A percentile compares a stretch with the other conserved stretches of the same genome.
phyloP scores from a whole-genome alignment of 2,888 invertebrate genomes.

The Rhimphoctona megacephalus region DNA sequence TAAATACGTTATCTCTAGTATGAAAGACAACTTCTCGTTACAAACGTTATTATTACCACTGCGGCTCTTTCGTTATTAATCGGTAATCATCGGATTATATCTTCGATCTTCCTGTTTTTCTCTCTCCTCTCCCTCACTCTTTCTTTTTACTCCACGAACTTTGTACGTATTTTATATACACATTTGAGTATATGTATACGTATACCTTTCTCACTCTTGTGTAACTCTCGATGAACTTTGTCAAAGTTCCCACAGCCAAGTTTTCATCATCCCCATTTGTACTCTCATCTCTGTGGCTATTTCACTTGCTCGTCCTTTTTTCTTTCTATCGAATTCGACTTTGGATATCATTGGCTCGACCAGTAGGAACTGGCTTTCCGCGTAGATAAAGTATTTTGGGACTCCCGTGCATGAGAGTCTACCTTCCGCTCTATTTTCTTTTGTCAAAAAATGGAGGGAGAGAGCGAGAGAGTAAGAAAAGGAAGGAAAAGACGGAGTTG shows the following conservation, averaged over 20 bases:
- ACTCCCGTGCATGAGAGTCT: conserved; percentile 19
- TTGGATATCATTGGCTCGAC: conserved; percentile 46
- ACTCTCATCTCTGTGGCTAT: neutral
- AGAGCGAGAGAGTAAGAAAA: neutral
- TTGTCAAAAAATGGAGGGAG: conserved; percentile 21
- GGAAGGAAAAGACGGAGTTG: neutral
- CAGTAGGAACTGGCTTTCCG: conserved; percentile 37
- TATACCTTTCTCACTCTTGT: conserved; percentile 19
- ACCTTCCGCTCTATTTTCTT: conserved; percentile 29
- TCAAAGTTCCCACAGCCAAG: conserved; percentile 55
- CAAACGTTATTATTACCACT: neutral
- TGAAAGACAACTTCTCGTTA: conserved; percentile 33
- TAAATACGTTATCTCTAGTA: conserved; percentile 18
- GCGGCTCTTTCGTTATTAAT: conserved; percentile 27
- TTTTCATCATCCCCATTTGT: conserved; percentile 45
- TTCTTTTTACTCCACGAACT: neutral
- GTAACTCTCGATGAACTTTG: conserved; percentile 52
- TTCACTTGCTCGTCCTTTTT: neutral
- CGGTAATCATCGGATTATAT: conserved; percentile 10
- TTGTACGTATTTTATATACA: neutral
- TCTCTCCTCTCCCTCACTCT: neutral
- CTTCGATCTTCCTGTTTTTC: neutral
- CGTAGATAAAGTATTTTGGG: conserved; percentile 39
- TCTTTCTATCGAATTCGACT: conserved; percentile 30
- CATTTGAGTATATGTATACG: neutral